phyloP scores from a whole-genome alignment of 2,888 invertebrate species.

The Acanthoscelides obtectus region DNA sequence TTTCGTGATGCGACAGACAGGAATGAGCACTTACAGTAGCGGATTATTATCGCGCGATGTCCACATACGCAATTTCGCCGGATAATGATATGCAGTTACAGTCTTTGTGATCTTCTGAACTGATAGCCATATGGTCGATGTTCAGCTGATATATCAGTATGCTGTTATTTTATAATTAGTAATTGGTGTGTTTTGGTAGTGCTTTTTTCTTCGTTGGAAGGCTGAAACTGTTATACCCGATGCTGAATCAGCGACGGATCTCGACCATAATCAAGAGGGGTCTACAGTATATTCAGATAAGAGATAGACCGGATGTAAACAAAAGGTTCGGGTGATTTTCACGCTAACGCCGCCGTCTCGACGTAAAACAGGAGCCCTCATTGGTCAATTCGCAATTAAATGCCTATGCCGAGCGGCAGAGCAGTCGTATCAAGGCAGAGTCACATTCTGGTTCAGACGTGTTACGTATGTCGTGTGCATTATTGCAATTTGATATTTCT shows the following conservation, averaged over 20 bases:
- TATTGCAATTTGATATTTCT: too few relatives aligned
- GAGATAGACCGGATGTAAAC: too few relatives aligned
- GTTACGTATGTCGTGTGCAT: too few relatives aligned
- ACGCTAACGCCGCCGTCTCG: too few relatives aligned
- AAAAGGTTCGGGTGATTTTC: too few relatives aligned
- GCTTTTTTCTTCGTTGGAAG: background rate
- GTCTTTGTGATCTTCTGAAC: background rate
- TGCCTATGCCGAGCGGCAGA: too few relatives aligned
- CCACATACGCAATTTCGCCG: background rate
- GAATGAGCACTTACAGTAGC: background rate
- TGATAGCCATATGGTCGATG: background rate
- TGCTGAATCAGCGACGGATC: background rate
- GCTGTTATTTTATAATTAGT: background rate
- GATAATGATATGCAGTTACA: background rate
- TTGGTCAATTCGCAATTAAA: too few relatives aligned
- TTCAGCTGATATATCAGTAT: background rate
- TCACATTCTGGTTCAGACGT: too few relatives aligned
- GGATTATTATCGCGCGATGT: background rate
- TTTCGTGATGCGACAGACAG: background rate
- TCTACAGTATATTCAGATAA: too few relatives aligned
- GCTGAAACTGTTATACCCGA: background rate
- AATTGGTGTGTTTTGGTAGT: background rate
- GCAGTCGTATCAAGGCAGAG: too few relatives aligned
- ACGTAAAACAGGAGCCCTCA: too few relatives aligned
- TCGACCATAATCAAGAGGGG: too few relatives aligned